Percentiles rank a stretch among this genome's conserved stretches.
These are phyloP conservation scores for Phrynocephalus vlangalii DNA, from an alignment of 2,797 vertebrate species.

Conservation along the genomic window DNA sequence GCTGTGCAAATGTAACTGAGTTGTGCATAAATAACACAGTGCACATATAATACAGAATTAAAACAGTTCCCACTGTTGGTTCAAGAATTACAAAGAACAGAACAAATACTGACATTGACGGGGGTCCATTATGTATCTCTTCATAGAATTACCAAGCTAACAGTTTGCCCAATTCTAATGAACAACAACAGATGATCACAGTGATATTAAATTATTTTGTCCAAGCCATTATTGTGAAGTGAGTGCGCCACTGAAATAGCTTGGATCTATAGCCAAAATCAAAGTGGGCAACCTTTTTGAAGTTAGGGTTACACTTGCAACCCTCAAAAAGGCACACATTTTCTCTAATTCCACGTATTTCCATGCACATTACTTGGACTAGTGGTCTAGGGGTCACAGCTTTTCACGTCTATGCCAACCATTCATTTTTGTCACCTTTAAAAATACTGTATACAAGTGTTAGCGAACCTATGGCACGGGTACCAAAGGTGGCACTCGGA, in stretches of 20 bases:
- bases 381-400: neutral
- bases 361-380: neutral
- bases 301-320: neutral
- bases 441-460: neutral
- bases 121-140: neutral
- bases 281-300: neutral
- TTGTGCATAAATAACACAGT: neutral
- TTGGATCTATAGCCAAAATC: neutral
- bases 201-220: neutral
- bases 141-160: neutral
- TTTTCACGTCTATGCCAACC: neutral
- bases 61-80: neutral
- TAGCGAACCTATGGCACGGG: too few species aligned
- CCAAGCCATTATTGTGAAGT: neutral
- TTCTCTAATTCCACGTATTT: neutral
- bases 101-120: neutral
- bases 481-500: too few species aligned
- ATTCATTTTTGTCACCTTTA: neutral
- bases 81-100: neutral
- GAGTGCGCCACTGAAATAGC: neutral
- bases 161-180: neutral
- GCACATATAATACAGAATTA: neutral
- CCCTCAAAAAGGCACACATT: neutral
- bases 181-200: neutral
- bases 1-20: neutral